These are phyloP conservation scores for Ahaetulla prasina DNA, from an alignment of 2,113 vertebrate species.

Conservation along the genomic window DNA sequence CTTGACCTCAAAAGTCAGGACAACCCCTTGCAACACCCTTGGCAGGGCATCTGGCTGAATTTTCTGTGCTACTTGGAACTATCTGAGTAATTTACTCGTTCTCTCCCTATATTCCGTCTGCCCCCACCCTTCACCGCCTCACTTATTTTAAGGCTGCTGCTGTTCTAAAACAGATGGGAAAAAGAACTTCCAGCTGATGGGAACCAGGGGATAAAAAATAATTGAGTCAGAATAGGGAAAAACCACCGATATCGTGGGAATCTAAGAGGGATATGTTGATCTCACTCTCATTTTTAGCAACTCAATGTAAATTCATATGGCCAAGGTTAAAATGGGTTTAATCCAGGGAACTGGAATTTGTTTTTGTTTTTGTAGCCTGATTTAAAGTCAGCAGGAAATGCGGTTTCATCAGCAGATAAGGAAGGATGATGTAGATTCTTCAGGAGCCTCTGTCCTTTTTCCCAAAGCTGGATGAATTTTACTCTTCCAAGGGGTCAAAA, in stretches of 20 bases:
- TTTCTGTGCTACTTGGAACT: slow-evolving; percentile 27
- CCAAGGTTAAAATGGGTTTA: slow-evolving; percentile 44
- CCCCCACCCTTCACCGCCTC: neutral
- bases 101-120: neutral
- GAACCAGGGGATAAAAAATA: slow-evolving; percentile 51
- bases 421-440: neutral
- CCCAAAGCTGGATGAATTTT: neutral
- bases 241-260: slow-evolving; percentile 61
- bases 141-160: slow-evolving; percentile 51
- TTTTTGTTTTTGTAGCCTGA: neutral
- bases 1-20: neutral
- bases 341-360: slow-evolving; percentile 23
- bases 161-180: slow-evolving; percentile 49
- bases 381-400: slow-evolving; percentile 29
- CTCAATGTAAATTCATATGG: slow-evolving; percentile 6
- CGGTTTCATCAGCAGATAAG: slow-evolving; percentile 18
- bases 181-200: slow-evolving; percentile 61
- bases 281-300: slow-evolving; percentile 61
- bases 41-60: neutral
- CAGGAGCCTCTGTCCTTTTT: neutral
- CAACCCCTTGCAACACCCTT: neutral
- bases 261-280: slow-evolving; percentile 43
- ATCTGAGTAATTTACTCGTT: neutral
- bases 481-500: neutral
- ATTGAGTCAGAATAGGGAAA: slow-evolving; percentile 16